A percentile compares a stretch with the other conserved stretches of the same genome.
These are phyloP conservation scores for Pseudotriccus pelzelni DNA, from an alignment of 2,797 vertebrate species.

Conservation along the genomic window DNA sequence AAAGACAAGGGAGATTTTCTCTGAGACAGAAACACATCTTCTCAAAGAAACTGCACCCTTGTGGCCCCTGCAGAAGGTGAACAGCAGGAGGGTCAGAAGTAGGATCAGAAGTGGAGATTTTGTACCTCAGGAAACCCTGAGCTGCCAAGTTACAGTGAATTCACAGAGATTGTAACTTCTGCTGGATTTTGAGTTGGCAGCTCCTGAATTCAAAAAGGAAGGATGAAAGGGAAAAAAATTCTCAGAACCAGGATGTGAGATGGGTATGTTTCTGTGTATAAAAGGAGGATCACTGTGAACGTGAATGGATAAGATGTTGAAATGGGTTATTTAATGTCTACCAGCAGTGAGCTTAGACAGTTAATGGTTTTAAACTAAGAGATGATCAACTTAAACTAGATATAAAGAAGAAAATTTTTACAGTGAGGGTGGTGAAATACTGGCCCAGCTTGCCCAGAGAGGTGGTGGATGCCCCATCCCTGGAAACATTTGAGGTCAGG, in stretches of 20 bases:
- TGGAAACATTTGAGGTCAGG: not conserved
- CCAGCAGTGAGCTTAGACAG: not conserved
- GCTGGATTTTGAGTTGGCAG: not conserved
- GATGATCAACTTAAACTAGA: not conserved
- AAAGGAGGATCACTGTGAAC: not conserved
- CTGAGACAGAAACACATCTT: not conserved
- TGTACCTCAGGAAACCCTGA: not conserved
- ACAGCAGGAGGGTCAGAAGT: not conserved
- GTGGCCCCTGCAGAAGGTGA: not conserved
- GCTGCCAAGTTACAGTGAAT: not conserved
- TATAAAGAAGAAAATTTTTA: not conserved
- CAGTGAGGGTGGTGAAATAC: not conserved
- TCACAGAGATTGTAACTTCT: not conserved
- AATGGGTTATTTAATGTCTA: not conserved
- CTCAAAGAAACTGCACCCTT: not conserved
- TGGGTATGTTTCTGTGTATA: not conserved
- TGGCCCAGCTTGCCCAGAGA: not conserved
- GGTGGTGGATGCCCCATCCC: not conserved
- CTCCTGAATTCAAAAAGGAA: not conserved
- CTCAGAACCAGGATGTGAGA: not conserved
- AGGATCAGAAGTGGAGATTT: not conserved
- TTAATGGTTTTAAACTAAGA: not conserved
- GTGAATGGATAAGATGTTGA: not conserved
- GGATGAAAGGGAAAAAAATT: not conserved
- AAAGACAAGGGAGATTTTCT: not conserved